A percentile compares a stretch with the other conserved stretches of the same genome.
These are phyloP conservation scores for Holcopasites calliopsidis DNA, from an alignment of 1,140 invertebrate genomes.

Conservation along the genomic window DNA sequence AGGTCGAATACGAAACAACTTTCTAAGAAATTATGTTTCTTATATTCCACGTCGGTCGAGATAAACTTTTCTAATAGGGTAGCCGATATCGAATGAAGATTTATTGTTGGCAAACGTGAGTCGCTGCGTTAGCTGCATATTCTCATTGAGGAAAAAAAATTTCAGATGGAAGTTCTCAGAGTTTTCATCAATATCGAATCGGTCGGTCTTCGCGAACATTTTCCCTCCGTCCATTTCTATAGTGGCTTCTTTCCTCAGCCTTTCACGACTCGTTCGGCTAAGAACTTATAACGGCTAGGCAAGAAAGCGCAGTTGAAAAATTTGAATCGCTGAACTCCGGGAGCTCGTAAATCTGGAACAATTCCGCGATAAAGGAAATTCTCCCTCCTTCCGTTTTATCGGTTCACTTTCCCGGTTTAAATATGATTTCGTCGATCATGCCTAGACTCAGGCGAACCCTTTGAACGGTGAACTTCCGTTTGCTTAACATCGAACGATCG, in stretches of 20 bases:
- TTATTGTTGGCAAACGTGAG: not conserved
- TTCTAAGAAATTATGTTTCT: slow-evolving; percentile 7
- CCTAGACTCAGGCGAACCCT: not conserved
- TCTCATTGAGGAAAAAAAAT: not conserved
- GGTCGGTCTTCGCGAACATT: slow-evolving; percentile 39
- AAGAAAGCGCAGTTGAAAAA: slow-evolving; percentile 62
- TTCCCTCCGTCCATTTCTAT: slow-evolving; percentile 58
- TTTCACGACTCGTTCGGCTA: slow-evolving; percentile 17
- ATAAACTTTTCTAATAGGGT: slow-evolving; percentile 15
- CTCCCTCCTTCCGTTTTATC: slow-evolving; percentile 49
- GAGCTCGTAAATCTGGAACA: slow-evolving; percentile 65
- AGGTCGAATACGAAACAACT: not conserved
- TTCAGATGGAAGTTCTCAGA: slow-evolving; percentile 55
- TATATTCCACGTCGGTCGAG: not conserved
- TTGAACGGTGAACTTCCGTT: slow-evolving; percentile 20
- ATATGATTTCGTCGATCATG: slow-evolving; percentile 47
- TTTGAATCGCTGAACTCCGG: slow-evolving; percentile 63
- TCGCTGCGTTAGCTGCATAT: slow-evolving; percentile 1
- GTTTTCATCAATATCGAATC: slow-evolving; percentile 58
- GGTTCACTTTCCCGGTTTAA: slow-evolving; percentile 42
- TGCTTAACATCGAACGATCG: slow-evolving; percentile 25
- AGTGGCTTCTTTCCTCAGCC: slow-evolving; percentile 42
- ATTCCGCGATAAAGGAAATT: slow-evolving; percentile 61
- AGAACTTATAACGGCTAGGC: slow-evolving; percentile 42
- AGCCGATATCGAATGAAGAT: slow-evolving; percentile 11